Percentiles rank a stretch among this genome's conserved stretches.
phyloP scores from a whole-genome alignment of 2,888 invertebrate genomes.

The Diarsia dahlii region DNA sequence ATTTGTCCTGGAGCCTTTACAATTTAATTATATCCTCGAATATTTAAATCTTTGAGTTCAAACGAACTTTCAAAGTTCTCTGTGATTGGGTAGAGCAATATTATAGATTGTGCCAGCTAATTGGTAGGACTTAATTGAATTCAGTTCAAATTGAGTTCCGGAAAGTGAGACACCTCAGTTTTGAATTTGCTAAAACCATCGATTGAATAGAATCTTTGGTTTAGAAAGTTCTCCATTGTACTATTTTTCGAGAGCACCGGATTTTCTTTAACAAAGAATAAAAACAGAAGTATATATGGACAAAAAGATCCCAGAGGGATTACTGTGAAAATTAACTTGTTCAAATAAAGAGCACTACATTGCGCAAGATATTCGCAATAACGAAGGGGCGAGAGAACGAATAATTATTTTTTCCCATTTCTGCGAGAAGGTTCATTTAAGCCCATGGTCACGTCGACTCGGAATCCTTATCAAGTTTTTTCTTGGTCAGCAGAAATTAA shows the following conservation, averaged over 20 bases:
- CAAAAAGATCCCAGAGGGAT: slow-evolving; percentile 49
- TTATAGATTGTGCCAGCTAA: slow-evolving; percentile 75
- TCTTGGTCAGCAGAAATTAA: slow-evolving; percentile 74
- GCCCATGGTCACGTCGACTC: slow-evolving; percentile 70
- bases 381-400: slow-evolving; percentile 59
- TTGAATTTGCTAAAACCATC: slow-evolving; percentile 30
- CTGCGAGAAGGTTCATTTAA: slow-evolving; percentile 69
- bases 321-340: slow-evolving; percentile 70
- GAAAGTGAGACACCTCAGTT: slow-evolving; percentile 48
- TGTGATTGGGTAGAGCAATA: slow-evolving; percentile 73
- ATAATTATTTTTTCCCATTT: slow-evolving; percentile 73
- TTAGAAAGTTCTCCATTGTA: slow-evolving; percentile 13
- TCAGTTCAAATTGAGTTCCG: slow-evolving; percentile 69
- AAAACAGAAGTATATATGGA: slow-evolving; percentile 39
- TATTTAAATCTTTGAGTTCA: slow-evolving; percentile 74
- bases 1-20: slow-evolving; percentile 80
- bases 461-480: slow-evolving; percentile 73
- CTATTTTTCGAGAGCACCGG: slow-evolving; percentile 6
- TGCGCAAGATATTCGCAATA: slow-evolving; percentile 67
- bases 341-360: slow-evolving; percentile 68
- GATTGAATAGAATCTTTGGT: slow-evolving; percentile 12
- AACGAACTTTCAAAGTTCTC: slow-evolving; percentile 72
- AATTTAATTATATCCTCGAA: slow-evolving; percentile 80
- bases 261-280: slow-evolving; percentile 25
- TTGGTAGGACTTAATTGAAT: slow-evolving; percentile 78